These are phyloP conservation scores for Eulemur rubriventer DNA, from an alignment of 2,797 vertebrate species.

Conservation along the genomic window DNA sequence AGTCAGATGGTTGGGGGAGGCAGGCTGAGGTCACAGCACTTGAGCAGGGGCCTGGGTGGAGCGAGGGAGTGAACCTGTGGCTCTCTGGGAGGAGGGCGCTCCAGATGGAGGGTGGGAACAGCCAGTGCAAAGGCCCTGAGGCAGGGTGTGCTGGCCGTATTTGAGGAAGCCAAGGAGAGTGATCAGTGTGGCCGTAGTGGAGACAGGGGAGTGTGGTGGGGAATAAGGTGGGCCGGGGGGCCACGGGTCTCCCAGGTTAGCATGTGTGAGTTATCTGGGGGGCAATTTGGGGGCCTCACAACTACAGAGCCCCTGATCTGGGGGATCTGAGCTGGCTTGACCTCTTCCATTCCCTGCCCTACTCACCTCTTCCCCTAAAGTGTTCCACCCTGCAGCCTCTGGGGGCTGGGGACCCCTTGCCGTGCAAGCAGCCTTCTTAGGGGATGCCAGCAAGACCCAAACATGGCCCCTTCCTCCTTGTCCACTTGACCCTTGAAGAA, in stretches of 20 bases:
- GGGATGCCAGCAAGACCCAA: background rate
- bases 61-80: background rate
- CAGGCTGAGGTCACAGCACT: background rate
- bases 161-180: background rate
- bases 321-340: background rate
- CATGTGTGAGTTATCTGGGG: background rate
- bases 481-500: background rate
- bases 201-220: background rate
- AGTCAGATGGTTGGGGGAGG: background rate
- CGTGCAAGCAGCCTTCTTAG: background rate
- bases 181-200: background rate
- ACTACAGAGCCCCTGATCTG: background rate
- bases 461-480: background rate
- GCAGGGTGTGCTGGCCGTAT: background rate
- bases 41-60: background rate
- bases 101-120: background rate
- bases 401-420: background rate
- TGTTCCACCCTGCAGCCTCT: background rate
- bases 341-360: background rate
- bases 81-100: background rate
- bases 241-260: background rate
- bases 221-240: fast-evolving
- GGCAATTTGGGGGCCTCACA: background rate
- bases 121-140: background rate
- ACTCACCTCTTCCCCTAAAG: too few species aligned